Conservation (phyloP, 2,113 vertebrate species). For the Phycodurus eques region DNA sequence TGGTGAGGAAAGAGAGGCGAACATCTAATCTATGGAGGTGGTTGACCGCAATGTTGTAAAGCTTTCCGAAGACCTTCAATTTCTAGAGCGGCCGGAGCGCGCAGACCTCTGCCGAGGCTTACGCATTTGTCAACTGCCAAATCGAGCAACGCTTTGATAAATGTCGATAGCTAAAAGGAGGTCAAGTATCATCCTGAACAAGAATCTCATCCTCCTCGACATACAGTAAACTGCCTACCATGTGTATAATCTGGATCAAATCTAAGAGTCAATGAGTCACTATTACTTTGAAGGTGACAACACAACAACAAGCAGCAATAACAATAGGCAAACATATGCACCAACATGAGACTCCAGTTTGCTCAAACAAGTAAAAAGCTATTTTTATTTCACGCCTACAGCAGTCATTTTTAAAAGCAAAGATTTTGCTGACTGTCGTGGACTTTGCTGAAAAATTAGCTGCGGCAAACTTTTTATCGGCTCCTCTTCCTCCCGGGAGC, state of each 20-base stretch:
- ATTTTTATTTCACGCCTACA: conserved; percentile 35
- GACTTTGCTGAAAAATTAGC: conserved; percentile 45
- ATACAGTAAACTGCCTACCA: neutral
- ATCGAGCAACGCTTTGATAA: neutral
- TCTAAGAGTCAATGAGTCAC: neutral
- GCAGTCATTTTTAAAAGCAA: conserved; percentile 26
- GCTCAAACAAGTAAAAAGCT: conserved; percentile 19
- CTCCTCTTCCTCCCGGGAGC: conserved; percentile 43
- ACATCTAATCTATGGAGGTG: conserved; percentile 1
- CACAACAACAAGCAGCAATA: neutral
- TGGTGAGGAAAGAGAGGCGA: neutral
- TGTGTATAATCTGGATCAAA: no score
- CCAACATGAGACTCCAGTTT: neutral
- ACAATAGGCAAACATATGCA: neutral
- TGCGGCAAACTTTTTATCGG: conserved; percentile 33
- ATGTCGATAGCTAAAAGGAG: neutral
- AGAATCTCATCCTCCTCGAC: neutral
- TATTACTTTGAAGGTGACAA: neutral
- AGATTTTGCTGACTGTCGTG: conserved; percentile 49
- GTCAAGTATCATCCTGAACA: neutral
- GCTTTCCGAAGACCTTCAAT: neutral
- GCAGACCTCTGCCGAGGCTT: neutral
- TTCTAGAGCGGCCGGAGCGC: neutral
- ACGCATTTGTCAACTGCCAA: neutral
- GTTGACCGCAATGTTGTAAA: neutral